Base-by-base conservation (phyloP, 2,888 invertebrate genomes). In the Hypercompe scribonia region DNA sequence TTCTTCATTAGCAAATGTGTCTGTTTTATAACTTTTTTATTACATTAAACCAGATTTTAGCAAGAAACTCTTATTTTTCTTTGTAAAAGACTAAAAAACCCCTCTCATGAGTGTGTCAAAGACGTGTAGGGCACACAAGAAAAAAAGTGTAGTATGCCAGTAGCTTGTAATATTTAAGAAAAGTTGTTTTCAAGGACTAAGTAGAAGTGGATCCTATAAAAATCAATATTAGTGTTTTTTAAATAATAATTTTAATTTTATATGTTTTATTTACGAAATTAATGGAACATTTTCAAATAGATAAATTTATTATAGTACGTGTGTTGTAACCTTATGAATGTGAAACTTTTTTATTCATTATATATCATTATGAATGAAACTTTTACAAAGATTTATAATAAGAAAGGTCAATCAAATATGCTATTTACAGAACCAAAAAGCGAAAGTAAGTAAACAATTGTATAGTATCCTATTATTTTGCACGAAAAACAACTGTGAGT, bases 391-490 rank as follows among this genome's bases (percentile, higher is more conserved):
- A n/a, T n/a, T 42, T 28, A 65, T n/a, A 31, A 42, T 65, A 28
- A 21, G 2, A 65, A 18, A 42, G 5, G 15, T 1, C 28, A 21
- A 63, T 46, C 0, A 7, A 64, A 64, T 24, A 42, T 31, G 31
- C 13, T 15, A 34, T 15, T 34, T 68, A 73, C 64, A 73, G 69
- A 79, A 72, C 68, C 77, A 78, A 69, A 28, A 36, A 64, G 63
- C 31, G 71, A 74, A 78, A 74, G 2, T 81, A 72, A 67, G 72
- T 77, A 73, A 71, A 77, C 73, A 77, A 34, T 79, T 83, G 77
- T 77, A 78, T 73, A 28, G 54, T 28, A 13, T 10, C 4, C 28
- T 28, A 28, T 58, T 58, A 58, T 28, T 58, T 58, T 28, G 13
- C 28, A 13, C 1, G 58, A 58, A 28, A 58, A 28, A 58, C 58